Conservation (phyloP, 2,797 vertebrate genomes). For the Chelon auratus region DNA sequence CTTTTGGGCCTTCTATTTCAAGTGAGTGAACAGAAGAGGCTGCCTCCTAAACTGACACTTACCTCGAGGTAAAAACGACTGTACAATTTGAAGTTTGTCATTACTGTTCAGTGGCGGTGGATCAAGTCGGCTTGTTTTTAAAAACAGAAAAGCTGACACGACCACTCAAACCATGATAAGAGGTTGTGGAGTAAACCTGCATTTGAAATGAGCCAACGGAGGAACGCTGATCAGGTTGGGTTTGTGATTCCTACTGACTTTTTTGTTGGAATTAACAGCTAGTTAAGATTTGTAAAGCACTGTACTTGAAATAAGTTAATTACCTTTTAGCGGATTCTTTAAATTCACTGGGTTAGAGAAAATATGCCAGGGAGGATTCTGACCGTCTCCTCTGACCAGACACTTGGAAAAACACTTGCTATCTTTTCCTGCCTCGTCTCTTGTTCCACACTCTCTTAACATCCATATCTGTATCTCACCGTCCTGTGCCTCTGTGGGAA, state of each 20-base stretch:
- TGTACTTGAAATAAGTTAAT: not conserved
- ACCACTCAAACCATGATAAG: constrained; percentile 16
- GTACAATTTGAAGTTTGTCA: constrained; percentile 1
- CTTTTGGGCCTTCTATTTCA: not conserved
- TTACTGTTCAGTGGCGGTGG: not conserved
- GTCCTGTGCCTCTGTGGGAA: constrained; percentile 92
- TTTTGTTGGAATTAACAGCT: constrained; percentile 8
- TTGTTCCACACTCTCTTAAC: not conserved
- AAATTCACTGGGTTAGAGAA: constrained; percentile 1
- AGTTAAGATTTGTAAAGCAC: constrained; percentile 9
- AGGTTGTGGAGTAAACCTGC: not conserved
- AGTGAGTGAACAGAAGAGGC: not conserved
- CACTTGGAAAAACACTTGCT: not conserved
- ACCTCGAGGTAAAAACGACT: constrained; percentile 8
- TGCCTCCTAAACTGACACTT: not conserved
- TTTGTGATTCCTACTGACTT: not conserved
- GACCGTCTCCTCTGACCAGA: constrained; percentile 4
- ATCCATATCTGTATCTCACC: constrained; percentile 80
- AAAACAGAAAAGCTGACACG: not conserved
- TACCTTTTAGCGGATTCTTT: constrained; percentile 4
- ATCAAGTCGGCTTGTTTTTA: not conserved
- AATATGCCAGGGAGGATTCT: not conserved
- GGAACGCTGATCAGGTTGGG: not conserved
- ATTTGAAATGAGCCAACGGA: constrained; percentile 17
- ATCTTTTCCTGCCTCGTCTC: constrained; percentile 7